phyloP scores from a whole-genome alignment of 2,888 invertebrate genomes.

The Copidosoma aretas region DNA sequence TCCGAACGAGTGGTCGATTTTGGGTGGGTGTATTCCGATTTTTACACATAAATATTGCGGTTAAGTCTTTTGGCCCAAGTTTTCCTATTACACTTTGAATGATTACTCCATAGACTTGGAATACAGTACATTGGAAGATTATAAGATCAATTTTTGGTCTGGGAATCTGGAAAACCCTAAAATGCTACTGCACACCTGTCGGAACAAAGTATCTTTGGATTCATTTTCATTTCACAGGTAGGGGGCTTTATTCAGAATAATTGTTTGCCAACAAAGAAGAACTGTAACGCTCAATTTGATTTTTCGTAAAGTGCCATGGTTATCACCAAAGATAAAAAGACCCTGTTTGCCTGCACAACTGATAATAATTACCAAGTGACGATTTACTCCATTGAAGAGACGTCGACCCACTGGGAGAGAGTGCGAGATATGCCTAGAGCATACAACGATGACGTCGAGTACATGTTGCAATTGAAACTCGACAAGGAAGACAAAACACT shows the following conservation, averaged over 20 bases:
- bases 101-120: slow-evolving; percentile 69
- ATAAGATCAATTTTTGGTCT: slow-evolving; percentile 80
- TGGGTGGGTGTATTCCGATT: slow-evolving; percentile 65
- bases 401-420: slow-evolving; percentile 69
- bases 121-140: slow-evolving; percentile 73
- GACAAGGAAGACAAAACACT: slow-evolving; percentile 82
- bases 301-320: slow-evolving; percentile 69
- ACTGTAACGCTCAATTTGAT: slow-evolving; percentile 11
- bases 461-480: slow-evolving; percentile 81
- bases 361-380: slow-evolving; percentile 68
- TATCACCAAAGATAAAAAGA: slow-evolving; percentile 72
- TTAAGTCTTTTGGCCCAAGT: slow-evolving; percentile 8
- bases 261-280: slow-evolving; percentile 4
- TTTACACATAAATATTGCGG: not conserved
- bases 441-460: slow-evolving; percentile 76
- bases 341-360: slow-evolving; percentile 75
- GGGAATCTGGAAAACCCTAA: slow-evolving; percentile 79
- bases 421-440: slow-evolving; percentile 70
- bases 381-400: slow-evolving; percentile 64
- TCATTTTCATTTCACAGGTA: slow-evolving; percentile 69
- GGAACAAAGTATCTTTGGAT: slow-evolving; percentile 65
- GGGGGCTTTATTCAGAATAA: not conserved
- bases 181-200: slow-evolving; percentile 72
- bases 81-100: no score
- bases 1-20: slow-evolving; percentile 74